A percentile compares a stretch with the other conserved stretches of the same genome.
Conservation (phyloP, 1,140 invertebrate species). For the Manduca sexta region DNA sequence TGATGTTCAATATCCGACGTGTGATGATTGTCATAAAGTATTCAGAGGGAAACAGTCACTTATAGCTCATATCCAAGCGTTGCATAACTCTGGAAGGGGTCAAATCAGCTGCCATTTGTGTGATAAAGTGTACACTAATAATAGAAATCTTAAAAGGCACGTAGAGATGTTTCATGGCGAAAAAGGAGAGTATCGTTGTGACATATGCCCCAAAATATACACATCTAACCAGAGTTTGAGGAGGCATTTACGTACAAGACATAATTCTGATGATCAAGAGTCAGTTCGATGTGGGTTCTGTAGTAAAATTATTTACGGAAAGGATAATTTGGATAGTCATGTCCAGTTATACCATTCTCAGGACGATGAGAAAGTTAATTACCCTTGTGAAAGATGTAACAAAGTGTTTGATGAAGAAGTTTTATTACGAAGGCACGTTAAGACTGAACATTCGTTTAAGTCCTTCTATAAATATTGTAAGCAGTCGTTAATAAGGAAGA, state of each 20-base stretch:
- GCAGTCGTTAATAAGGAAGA: conserved; percentile 26
- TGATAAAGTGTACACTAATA: conserved; percentile 39
- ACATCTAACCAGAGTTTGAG: conserved; percentile 47
- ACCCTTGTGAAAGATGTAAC: conserved; percentile 29
- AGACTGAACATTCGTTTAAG: conserved; percentile 41
- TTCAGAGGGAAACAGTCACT: conserved; percentile 39
- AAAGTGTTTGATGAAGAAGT: conserved; percentile 28
- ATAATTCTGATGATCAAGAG: conserved; percentile 18
- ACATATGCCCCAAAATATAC: conserved; percentile 46
- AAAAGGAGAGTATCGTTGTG: conserved; percentile 35
- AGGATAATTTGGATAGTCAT: conserved; percentile 28
- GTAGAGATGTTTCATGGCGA: conserved; percentile 41
- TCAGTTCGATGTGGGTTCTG: conserved; percentile 25
- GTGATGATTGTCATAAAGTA: conserved; percentile 37
- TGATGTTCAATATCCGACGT: conserved; percentile 28
- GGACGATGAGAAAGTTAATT: conserved; percentile 3
- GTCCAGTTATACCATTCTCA: conserved; percentile 16
- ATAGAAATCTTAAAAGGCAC: conserved; percentile 40
- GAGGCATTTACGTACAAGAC: conserved; percentile 27
- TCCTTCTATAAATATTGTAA: conserved; percentile 51
- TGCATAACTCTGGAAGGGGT: conserved; percentile 20
- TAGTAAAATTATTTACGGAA: conserved; percentile 19
- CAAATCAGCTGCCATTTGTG: conserved; percentile 36
- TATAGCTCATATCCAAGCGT: conserved; percentile 35
- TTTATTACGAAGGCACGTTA: conserved; percentile 39